These are phyloP conservation scores for Crioceris asparagi DNA, from an alignment of 2,888 invertebrate species.

Conservation along the genomic window DNA sequence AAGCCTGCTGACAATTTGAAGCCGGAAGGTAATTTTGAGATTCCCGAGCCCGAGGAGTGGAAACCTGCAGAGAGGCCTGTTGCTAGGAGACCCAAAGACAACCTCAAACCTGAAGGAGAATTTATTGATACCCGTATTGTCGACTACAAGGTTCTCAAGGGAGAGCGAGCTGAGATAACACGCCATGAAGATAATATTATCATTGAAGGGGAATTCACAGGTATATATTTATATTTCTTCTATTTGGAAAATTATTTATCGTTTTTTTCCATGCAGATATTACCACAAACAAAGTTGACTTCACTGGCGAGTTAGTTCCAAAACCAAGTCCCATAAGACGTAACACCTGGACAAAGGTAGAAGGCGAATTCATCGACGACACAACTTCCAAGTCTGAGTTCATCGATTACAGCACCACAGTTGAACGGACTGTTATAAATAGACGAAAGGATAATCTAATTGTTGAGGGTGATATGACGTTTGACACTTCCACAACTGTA, in stretches of 20 bases:
- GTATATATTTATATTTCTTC: conserved; percentile 33
- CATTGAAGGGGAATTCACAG: conserved; percentile 54
- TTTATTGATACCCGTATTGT: conserved; percentile 42
- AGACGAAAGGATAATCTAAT: conserved; percentile 55
- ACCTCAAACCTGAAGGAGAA: conserved; percentile 44
- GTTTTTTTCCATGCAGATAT: conserved; percentile 43
- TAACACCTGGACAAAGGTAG: conserved; percentile 68
- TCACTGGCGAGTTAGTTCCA: conserved; percentile 55
- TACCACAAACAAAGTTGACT: conserved; percentile 59
- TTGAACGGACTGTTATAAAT: conserved; percentile 48
- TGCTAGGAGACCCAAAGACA: conserved; percentile 45
- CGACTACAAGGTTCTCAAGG: conserved; percentile 49
- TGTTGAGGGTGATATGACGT: conserved; percentile 57
- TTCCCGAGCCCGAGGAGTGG: conserved; percentile 37
- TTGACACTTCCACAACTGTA: conserved; percentile 52
- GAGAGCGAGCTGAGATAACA: conserved; percentile 54
- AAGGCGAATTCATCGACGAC: conserved; percentile 60
- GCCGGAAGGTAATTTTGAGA: conserved; percentile 40
- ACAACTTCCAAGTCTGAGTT: conserved; percentile 59
- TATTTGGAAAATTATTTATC: background rate
- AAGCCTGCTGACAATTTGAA: conserved; percentile 43
- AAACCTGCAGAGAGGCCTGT: conserved; percentile 41
- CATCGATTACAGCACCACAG: conserved; percentile 48
- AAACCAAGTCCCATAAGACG: conserved; percentile 56
- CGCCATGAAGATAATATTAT: conserved; percentile 55